These are phyloP conservation scores for Halocynthia aurantium DNA, from an alignment of 23 tunicate genomes.

Conservation along the genomic window DNA sequence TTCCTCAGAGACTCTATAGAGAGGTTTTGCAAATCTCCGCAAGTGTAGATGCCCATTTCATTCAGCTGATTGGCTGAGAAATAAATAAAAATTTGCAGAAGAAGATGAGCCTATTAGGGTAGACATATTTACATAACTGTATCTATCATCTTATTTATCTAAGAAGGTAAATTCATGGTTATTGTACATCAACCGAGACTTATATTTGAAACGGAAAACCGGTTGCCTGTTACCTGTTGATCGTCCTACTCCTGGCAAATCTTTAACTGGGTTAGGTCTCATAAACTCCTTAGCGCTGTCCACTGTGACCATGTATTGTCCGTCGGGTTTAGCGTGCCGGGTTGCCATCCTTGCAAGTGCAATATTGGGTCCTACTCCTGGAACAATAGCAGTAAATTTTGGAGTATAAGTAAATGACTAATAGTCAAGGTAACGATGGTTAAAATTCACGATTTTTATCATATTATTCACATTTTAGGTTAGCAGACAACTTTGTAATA, in stretches of 20 bases:
- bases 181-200: neutral
- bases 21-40: constrained; percentile 54
- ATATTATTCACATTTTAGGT: neutral
- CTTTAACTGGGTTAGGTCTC: constrained; percentile 41
- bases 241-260: constrained; percentile 84
- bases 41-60: constrained; percentile 50
- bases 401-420: too few relatives aligned
- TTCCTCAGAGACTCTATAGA: constrained; percentile 28
- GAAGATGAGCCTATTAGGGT: too few relatives aligned
- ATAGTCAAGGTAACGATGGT: neutral
- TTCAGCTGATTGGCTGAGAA: constrained; percentile 42
- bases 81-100: too few relatives aligned
- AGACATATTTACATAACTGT: too few relatives aligned
- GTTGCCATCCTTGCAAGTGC: constrained; percentile 89
- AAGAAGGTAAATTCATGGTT: too few relatives aligned
- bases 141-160: too few relatives aligned
- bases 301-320: constrained; percentile 39
- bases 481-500: neutral
- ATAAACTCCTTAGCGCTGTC: constrained; percentile 49
- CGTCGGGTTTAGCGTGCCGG: constrained; percentile 71
- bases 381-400: neutral
- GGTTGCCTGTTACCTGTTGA: constrained; percentile 74
- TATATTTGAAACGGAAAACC: neutral
- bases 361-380: constrained; percentile 91
- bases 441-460: neutral